phyloP scores from a whole-genome alignment of 2,888 invertebrate species.

The Athripsodes cinereus region DNA sequence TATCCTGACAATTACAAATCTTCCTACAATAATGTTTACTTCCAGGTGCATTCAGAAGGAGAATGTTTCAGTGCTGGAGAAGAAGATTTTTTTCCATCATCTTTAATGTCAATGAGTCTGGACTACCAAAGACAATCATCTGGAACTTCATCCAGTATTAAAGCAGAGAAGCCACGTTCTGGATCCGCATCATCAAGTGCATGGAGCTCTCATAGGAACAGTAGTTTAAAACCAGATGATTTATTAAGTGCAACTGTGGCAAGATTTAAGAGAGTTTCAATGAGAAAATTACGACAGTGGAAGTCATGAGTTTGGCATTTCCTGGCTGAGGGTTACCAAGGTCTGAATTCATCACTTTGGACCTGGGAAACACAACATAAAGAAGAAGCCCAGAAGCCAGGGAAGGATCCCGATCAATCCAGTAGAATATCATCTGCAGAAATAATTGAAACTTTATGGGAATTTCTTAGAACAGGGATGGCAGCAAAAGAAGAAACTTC shows the following conservation, averaged over 20 bases:
- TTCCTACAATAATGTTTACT: background rate
- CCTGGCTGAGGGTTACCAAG: constrained; percentile 26
- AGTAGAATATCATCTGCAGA: constrained; percentile 22
- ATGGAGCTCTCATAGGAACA: constrained; percentile 14
- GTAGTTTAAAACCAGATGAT: constrained; percentile 52
- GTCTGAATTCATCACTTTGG: constrained; percentile 17
- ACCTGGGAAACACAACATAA: constrained; percentile 9
- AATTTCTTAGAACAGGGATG: constrained; percentile 22
- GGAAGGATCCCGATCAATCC: constrained; percentile 15
- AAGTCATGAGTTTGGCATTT: constrained; percentile 65
- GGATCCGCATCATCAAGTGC: constrained; percentile 20
- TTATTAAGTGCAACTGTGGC: constrained; percentile 66
- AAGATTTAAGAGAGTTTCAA: constrained; percentile 71
- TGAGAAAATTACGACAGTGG: constrained; percentile 74
- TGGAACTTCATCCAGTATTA: constrained; percentile 17
- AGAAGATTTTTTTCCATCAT: constrained; percentile 25
- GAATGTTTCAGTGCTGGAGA: constrained; percentile 61
- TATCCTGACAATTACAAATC: too few species aligned
- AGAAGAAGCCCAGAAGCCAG: constrained; percentile 13
- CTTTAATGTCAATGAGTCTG: constrained; percentile 11
- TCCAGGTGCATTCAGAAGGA: constrained; percentile 65
- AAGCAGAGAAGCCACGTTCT: constrained; percentile 14
- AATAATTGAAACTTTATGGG: constrained; percentile 26
- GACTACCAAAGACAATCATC: constrained; percentile 19
- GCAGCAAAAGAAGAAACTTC: constrained; percentile 12